Percentiles rank a stretch among this genome's conserved stretches.
These are phyloP conservation scores for Nemopilema nomurai DNA, from an alignment of 30 jellyfish, hydroid and myxozoan species.

Conservation along the genomic window DNA sequence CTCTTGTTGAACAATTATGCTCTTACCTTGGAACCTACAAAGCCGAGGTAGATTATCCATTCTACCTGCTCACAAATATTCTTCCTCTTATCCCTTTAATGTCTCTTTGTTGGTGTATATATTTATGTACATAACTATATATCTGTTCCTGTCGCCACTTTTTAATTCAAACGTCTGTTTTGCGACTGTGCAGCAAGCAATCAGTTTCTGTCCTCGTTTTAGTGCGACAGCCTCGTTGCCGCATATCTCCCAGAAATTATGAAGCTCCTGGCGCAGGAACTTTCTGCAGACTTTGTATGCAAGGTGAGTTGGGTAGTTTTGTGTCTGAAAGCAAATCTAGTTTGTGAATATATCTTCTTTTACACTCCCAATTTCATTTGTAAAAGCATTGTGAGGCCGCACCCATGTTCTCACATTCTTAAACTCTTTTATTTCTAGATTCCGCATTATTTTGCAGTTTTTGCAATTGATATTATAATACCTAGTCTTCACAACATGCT, in stretches of 20 bases:
- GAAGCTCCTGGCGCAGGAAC: conserved; percentile 52
- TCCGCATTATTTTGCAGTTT: too few relatives aligned
- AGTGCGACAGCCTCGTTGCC: conserved; percentile 53
- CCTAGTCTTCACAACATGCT: background rate
- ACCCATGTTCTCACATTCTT: background rate
- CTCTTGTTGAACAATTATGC: conserved; percentile 20
- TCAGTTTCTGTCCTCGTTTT: background rate
- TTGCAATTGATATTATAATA: too few relatives aligned
- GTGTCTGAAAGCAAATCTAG: background rate
- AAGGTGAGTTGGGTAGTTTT: conserved; percentile 3
- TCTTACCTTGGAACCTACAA: conserved; percentile 28
- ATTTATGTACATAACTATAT: background rate
- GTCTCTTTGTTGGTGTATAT: background rate
- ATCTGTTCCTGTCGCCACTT: background rate
- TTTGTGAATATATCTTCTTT: background rate
- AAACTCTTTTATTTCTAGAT: background rate
- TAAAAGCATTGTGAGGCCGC: too few relatives aligned
- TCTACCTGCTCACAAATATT: background rate
- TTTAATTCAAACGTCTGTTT: too few relatives aligned
- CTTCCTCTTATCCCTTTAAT: background rate
- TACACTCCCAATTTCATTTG: too few relatives aligned
- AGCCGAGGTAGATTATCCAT: conserved; percentile 18
- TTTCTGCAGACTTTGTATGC: conserved; percentile 43
- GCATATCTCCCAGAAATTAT: conserved; percentile 36
- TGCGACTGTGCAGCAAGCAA: background rate